phyloP scores from a whole-genome alignment of 2,113 vertebrate genomes.

The Passer domesticus region DNA sequence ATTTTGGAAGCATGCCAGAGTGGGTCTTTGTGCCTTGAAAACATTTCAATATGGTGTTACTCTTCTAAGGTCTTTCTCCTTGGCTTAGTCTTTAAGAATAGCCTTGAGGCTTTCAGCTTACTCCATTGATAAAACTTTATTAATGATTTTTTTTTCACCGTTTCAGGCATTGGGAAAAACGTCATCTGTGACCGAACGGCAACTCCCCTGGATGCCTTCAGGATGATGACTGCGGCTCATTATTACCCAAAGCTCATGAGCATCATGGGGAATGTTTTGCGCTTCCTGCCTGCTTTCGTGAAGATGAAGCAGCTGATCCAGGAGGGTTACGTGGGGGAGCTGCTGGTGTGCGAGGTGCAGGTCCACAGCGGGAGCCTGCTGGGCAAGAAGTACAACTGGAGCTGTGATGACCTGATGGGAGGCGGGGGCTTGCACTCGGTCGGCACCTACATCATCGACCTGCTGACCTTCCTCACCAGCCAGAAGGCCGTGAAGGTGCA shows the following conservation, averaged over 20 bases:
- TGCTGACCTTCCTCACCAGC: slow-evolving; percentile 93
- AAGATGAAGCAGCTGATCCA: slow-evolving; percentile 96
- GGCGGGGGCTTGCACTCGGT: slow-evolving; percentile 95
- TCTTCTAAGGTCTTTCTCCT: not conserved
- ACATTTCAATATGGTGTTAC: not conserved
- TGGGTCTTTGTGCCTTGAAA: not conserved
- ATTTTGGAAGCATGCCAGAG: not conserved
- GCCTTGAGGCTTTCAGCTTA: not conserved
- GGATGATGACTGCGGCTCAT: slow-evolving; percentile 97
- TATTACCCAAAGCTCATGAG: slow-evolving; percentile 99
- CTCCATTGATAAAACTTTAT: not conserved
- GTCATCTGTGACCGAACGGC: slow-evolving; percentile 97
- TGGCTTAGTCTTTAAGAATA: not conserved
- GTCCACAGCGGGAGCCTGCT: slow-evolving; percentile 95
- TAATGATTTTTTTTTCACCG: not conserved
- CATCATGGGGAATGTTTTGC: slow-evolving; percentile 97
- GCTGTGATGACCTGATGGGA: slow-evolving; percentile 97
- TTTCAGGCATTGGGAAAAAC: slow-evolving; percentile 94
- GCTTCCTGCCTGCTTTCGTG: slow-evolving; percentile 93
- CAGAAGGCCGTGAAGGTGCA: slow-evolving; percentile 93
- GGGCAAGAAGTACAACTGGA: slow-evolving; percentile 99
- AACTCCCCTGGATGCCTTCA: slow-evolving; percentile 94
- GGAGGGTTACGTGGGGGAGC: slow-evolving; percentile 93
- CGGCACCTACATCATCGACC: slow-evolving; percentile 97
- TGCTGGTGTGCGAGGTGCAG: slow-evolving; percentile 95